Evolutionary conservation across 2,113 vertebrate species (phyloP).

Genomic region (Daphoenositta chrysoptera): DNA sequence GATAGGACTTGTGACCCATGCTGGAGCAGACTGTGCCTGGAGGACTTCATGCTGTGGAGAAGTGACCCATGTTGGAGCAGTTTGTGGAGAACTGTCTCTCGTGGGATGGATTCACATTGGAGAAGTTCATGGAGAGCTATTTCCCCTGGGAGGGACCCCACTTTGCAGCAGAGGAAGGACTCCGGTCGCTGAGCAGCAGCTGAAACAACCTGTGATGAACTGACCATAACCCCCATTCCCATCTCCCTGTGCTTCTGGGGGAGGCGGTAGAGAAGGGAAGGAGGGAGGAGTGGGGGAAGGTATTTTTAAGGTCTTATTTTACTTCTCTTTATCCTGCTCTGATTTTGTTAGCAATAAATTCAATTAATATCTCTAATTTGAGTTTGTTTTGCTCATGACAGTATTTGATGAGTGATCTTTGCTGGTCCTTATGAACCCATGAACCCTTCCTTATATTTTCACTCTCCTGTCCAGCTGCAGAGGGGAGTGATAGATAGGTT

Average conservation of each 20-base stretch:
- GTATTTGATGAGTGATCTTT: neutral
- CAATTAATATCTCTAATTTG: neutral
- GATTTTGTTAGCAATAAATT: neutral
- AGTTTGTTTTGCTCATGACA: neutral
- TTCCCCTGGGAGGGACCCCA: neutral
- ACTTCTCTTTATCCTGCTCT: neutral
- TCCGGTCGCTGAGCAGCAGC: neutral
- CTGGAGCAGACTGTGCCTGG: neutral
- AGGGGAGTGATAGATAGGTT: neutral
- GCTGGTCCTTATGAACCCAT: no score
- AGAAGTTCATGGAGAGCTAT: neutral
- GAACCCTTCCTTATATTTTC: neutral
- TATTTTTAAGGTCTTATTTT: neutral
- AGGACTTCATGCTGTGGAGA: neutral
- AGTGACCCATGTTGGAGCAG: neutral
- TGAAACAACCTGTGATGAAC: neutral
- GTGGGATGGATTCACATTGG: neutral
- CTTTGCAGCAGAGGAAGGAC: neutral
- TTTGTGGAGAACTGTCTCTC: neutral
- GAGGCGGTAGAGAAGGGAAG: neutral
- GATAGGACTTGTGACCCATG: neutral
- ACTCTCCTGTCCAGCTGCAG: neutral
- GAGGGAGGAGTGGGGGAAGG: neutral
- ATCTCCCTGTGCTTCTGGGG: fast-evolving
- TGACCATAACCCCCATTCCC: no score